Evolutionary conservation across 2,888 invertebrate genomes (phyloP).

Genomic region (Macaria notata): DNA sequence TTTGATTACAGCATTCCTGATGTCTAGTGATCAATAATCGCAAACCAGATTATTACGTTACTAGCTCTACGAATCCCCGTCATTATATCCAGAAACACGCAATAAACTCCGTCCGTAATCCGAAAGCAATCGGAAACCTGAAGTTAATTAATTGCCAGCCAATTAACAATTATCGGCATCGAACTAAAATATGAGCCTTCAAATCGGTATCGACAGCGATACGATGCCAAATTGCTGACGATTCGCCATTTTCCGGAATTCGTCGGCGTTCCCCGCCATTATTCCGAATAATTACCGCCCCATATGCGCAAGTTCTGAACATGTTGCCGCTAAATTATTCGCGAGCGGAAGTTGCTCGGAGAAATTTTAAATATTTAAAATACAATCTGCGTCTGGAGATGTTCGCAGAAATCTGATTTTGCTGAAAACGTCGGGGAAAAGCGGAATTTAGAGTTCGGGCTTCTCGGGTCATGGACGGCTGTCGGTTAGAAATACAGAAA

Average conservation of each 20-base stretch:
- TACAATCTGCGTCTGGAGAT: constrained; percentile 31
- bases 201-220: constrained; percentile 3
- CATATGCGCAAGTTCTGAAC: constrained; percentile 30
- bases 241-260: constrained; percentile 2
- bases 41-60: no score
- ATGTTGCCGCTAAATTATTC: constrained; percentile 30
- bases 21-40: no score
- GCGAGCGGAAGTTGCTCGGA: constrained; percentile 14
- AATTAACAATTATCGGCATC: constrained; percentile 16
- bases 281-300: constrained; percentile 38
- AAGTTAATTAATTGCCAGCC: constrained; percentile 13
- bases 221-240: constrained; percentile 6
- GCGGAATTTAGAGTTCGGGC: constrained; percentile 16
- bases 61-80: no score
- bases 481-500: not conserved
- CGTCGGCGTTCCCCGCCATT: constrained; percentile 21
- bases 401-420: constrained; percentile 28
- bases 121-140: constrained; percentile 8
- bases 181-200: constrained; percentile 8
- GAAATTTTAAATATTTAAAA: constrained; percentile 38
- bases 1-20: no score
- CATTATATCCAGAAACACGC: not conserved
- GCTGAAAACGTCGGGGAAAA: constrained; percentile 13
- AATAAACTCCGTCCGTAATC: constrained; percentile 2
- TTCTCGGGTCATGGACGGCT: not conserved